Evolutionary conservation across 2,113 vertebrate species (phyloP).

Genomic region (Actinemys pallida): DNA sequence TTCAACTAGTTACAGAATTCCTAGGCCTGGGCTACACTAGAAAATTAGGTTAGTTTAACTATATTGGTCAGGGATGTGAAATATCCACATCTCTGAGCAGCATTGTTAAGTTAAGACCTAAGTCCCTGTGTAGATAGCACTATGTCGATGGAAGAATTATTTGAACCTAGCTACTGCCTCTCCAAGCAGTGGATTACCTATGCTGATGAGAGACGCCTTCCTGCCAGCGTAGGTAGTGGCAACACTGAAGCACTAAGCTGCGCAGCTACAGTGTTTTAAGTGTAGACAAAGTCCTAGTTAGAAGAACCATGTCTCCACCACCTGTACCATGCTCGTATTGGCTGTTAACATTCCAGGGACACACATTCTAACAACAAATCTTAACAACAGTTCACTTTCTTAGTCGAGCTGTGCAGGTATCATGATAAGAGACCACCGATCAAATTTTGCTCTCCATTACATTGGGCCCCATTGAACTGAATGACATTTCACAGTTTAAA

Average conservation of each 20-base stretch:
- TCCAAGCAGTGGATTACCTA: background rate
- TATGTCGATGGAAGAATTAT: background rate
- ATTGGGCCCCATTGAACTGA: background rate
- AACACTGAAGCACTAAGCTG: background rate
- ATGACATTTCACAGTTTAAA: background rate
- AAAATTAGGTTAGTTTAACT: background rate
- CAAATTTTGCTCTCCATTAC: background rate
- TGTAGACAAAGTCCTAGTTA: background rate
- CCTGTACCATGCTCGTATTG: background rate
- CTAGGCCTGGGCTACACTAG: background rate
- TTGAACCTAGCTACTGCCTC: background rate
- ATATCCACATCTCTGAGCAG: background rate
- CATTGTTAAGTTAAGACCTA: too few species aligned
- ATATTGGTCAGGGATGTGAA: background rate
- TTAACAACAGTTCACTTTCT: background rate
- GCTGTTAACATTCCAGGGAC: background rate
- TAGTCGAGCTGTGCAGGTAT: rapidly evolving
- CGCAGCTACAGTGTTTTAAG: background rate
- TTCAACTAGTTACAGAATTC: background rate
- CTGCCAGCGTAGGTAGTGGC: background rate
- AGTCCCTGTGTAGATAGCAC: background rate
- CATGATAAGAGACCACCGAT: background rate
- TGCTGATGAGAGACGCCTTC: background rate
- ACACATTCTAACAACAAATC: background rate
- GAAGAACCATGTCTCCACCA: background rate